These are phyloP conservation scores for Panthera tigris DNA, from an alignment of 2,113 vertebrate species.

Conservation along the genomic window DNA sequence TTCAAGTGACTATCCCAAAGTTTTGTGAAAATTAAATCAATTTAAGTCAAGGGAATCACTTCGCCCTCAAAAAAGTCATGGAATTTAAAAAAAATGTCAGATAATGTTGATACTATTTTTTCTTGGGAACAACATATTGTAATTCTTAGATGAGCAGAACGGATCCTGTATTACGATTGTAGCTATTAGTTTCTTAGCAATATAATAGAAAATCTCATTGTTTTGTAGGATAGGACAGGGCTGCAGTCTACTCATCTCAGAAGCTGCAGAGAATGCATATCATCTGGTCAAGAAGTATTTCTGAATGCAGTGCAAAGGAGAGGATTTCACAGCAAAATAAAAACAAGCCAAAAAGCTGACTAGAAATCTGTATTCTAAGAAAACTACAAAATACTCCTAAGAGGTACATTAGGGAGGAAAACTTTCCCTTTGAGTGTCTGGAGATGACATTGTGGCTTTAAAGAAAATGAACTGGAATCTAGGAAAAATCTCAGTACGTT, in stretches of 20 bases:
- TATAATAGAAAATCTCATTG: background rate
- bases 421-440: background rate
- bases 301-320: background rate
- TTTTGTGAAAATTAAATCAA: background rate
- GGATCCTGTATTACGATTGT: background rate
- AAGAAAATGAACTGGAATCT: background rate
- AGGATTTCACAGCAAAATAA: background rate
- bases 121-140: background rate
- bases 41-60: background rate
- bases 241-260: background rate
- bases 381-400: background rate
- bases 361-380: background rate
- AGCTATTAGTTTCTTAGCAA: background rate
- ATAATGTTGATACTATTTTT: background rate
- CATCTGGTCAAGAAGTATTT: background rate
- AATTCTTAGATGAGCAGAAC: background rate
- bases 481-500: background rate
- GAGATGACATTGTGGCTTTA: background rate
- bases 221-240: background rate
- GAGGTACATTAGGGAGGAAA: accelerated
- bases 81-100: background rate
- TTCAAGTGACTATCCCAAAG: background rate
- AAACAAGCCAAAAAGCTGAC: background rate
- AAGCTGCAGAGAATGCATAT: background rate
- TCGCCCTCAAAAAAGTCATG: background rate